Percentiles rank a stretch among this genome's conserved stretches.
phyloP scores from a whole-genome alignment of 2,113 vertebrate genomes.

The Thryonomys swinderianus region DNA sequence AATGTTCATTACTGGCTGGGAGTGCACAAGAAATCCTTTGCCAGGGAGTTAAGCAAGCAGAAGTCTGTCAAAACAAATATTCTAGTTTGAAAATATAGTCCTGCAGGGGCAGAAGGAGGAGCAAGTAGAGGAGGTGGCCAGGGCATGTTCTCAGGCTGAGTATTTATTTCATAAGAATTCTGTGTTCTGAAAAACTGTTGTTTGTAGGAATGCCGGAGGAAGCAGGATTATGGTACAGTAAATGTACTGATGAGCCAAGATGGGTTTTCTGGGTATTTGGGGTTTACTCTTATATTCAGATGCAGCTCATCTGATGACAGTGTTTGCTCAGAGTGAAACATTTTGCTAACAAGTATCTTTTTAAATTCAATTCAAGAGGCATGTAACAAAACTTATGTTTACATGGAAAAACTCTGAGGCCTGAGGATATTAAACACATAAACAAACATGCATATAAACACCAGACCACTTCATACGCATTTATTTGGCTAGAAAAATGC shows the following conservation, averaged over 20 bases:
- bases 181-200: conserved; percentile 63
- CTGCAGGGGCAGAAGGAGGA: conserved; percentile 20
- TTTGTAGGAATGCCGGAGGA: conserved; percentile 57
- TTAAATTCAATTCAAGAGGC: conserved; percentile 66
- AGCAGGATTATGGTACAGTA: background rate
- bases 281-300: conserved; percentile 45
- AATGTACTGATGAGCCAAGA: conserved; percentile 26
- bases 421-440: conserved; percentile 62
- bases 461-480: conserved; percentile 58
- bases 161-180: conserved; percentile 75
- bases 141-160: conserved; percentile 70
- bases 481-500: conserved; percentile 66
- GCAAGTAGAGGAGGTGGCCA: conserved; percentile 51
- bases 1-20: conserved; percentile 77
- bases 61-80: conserved; percentile 80
- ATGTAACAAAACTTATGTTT: conserved; percentile 78
- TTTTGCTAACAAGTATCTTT: conserved; percentile 70
- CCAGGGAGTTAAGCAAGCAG: conserved; percentile 81
- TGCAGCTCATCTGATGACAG: conserved; percentile 35
- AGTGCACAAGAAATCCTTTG: conserved; percentile 64
- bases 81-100: conserved; percentile 79
- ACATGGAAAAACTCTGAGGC: conserved; percentile 65
- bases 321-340: conserved; percentile 61
- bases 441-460: conserved; percentile 69
- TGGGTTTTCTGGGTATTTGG: conserved; percentile 45